Evolutionary conservation across 2,113 vertebrate genomes (phyloP).

Genomic region (Zeus faber): DNA sequence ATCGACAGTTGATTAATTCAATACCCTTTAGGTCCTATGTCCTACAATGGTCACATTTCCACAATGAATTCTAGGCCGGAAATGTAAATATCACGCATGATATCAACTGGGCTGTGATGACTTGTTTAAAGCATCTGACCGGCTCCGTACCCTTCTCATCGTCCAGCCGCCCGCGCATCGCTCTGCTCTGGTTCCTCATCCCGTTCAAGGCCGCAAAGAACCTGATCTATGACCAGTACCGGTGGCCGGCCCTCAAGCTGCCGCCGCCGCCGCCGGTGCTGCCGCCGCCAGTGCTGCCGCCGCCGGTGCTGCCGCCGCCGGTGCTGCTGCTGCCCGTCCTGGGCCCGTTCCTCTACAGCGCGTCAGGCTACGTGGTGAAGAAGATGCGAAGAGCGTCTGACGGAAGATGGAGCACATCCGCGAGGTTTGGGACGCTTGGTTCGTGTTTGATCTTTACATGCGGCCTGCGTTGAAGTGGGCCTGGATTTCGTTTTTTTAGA

Average conservation of each 20-base stretch:
- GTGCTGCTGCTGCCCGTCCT: conserved; percentile 79
- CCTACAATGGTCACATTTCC: no score
- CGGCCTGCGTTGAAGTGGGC: no score
- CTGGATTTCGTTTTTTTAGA: background rate
- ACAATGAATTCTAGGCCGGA: no score
- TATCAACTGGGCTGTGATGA: background rate
- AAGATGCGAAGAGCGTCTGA: conserved; percentile 67
- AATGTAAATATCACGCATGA: background rate
- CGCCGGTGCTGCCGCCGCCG: conserved; percentile 83
- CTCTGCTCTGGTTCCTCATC: conserved; percentile 88
- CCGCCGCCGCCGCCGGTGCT: conserved; percentile 78
- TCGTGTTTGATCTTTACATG: no score
- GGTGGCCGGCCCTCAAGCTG: conserved; percentile 88
- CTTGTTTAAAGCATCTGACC: no score
- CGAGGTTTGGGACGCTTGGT: background rate
- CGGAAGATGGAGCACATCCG: background rate
- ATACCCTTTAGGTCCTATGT: no score
- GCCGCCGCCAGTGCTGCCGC: no score
- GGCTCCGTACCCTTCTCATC: background rate
- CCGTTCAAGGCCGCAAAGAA: conserved; percentile 86
- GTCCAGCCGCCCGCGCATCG: conserved; percentile 81
- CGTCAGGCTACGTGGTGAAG: conserved; percentile 89
- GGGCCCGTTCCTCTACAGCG: conserved; percentile 85
- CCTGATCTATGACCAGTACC: conserved; percentile 87
- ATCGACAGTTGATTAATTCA: no score